Base-by-base conservation (phyloP, 2,888 invertebrate species). In the Blastobasis adustella region DNA sequence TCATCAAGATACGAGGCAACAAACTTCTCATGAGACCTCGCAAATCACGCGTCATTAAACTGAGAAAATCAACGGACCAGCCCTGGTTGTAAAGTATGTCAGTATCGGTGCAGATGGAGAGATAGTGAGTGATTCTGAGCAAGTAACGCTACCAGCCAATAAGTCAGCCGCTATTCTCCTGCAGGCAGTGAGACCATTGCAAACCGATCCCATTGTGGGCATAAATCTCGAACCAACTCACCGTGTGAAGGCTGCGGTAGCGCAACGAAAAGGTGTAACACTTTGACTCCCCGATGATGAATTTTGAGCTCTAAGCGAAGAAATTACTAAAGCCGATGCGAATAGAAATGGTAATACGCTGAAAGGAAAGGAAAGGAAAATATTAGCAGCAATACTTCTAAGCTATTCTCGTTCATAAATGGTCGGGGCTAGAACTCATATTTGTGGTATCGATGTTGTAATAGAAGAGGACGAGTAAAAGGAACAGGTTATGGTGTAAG, bases 51-150 rank as follows among this genome's bases (percentile, higher is more conserved):
- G 62, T 81, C 79, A 79, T 81, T 81, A 81, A 74, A 66, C 62
- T 52, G 55, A 60, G 69, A 67, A 72, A 74, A 76, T 71, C 71
- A 69, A 64, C 59, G 69, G 60, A 62, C 69, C 71, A 76, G 65
- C 70, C 70, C 71, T 73, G 75, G 71, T 67, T 73, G 71, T 83
- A 82, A 83, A 82, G 64, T 70, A 79, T 70, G 76, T 79, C 79
- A 76, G 67, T 68, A 71, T 61, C 62, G 64, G 67, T 62, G 71
- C 70, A 81, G 83, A 85, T 84, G 79, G 67, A 62, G 60, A 75
- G 83, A 85, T 84, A 82, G 76, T 64, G 73, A 72, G 70, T 73
- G 79, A 76, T 74, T 79, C 67, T 61, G 67, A 66, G 62, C 74
- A 62, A 69, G 76, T 73, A 79, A 73, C 63, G 76, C 81, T 77